phyloP scores from a whole-genome alignment of 2,797 vertebrate genomes.

The Netta rufina region DNA sequence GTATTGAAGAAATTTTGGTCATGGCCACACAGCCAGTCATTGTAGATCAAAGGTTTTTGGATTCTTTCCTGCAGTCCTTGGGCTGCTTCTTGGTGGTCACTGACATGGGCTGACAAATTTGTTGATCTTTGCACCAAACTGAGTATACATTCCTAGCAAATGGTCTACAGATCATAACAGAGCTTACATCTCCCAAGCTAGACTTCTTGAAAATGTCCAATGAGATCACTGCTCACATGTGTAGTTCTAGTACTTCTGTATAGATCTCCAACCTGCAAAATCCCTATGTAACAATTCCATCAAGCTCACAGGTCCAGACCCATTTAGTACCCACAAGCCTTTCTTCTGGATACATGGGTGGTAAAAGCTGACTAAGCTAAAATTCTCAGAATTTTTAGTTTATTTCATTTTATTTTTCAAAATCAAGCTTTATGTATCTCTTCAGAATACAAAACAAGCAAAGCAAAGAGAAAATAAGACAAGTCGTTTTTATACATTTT shows the following conservation, averaged over 20 bases:
- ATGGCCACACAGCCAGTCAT: not conserved
- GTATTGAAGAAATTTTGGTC: not conserved
- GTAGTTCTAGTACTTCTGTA: not conserved
- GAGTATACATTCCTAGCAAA: not conserved
- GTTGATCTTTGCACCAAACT: not conserved
- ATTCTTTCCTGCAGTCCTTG: not conserved
- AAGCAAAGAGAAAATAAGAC: not conserved
- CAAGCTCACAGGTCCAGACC: not conserved
- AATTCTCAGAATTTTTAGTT: not conserved
- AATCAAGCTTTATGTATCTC: not conserved
- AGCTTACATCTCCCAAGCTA: not conserved
- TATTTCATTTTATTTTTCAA: not conserved
- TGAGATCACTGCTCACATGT: not conserved
- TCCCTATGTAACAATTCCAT: not conserved
- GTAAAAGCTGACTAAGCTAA: not conserved
- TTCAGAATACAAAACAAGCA: not conserved
- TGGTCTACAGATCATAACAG: not conserved
- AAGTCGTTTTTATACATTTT: not conserved
- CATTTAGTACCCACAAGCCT: not conserved
- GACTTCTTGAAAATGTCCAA: not conserved
- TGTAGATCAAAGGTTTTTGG: not conserved
- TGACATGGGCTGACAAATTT: not conserved
- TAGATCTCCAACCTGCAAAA: not conserved
- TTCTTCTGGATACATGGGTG: rapidly evolving
- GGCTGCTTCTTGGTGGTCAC: not conserved